phyloP scores from a whole-genome alignment of 2,113 vertebrate genomes.

The Gambusia holbrooki region DNA sequence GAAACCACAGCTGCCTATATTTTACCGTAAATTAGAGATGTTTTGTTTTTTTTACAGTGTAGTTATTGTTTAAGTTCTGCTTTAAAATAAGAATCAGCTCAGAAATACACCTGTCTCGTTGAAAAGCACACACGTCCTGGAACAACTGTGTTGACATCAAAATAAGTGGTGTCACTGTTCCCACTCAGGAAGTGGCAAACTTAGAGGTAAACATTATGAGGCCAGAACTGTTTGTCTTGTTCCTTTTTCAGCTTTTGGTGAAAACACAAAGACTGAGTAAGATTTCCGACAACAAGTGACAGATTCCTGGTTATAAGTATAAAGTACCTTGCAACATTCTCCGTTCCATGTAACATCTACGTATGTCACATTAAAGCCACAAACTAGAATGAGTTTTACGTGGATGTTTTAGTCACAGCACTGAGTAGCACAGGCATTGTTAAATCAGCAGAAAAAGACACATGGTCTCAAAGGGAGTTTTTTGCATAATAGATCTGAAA shows the following conservation, averaged over 20 bases:
- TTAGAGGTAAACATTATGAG: conserved; percentile 5
- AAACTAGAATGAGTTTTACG: not conserved
- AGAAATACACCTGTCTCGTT: not conserved
- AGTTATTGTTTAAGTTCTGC: not conserved
- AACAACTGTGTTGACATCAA: not conserved
- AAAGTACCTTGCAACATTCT: not conserved
- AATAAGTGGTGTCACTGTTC: not conserved
- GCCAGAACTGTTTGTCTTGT: conserved; percentile 17
- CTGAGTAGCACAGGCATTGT: not conserved
- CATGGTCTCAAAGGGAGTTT: too few relatives aligned
- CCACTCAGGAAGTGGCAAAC: conserved; percentile 30
- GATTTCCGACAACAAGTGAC: not conserved
- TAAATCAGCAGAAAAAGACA: too few relatives aligned
- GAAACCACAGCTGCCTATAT: too few relatives aligned
- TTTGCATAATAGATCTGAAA: not conserved
- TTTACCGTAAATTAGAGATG: too few relatives aligned
- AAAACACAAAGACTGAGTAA: not conserved
- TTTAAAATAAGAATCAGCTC: not conserved
- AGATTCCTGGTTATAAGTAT: not conserved
- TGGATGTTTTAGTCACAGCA: not conserved
- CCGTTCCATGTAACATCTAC: not conserved
- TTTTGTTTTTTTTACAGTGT: not conserved
- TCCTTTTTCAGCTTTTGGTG: not conserved
- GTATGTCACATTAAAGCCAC: not conserved
- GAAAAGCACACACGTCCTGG: not conserved